phyloP scores from a whole-genome alignment of 1,140 invertebrate genomes.

The Nixonia krombeini region DNA sequence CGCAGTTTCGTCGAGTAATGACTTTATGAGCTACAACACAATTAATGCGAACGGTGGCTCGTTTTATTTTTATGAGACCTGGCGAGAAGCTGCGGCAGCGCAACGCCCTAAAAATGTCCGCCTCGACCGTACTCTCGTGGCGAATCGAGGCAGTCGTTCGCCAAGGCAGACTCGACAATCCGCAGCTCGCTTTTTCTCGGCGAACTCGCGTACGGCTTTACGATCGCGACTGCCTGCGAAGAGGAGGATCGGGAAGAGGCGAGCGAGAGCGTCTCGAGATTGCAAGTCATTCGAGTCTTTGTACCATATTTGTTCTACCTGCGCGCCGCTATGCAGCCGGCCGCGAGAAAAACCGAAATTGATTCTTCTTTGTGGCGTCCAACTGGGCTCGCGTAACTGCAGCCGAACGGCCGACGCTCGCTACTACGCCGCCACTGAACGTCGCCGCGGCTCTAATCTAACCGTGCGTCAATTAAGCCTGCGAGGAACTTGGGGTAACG shows the following conservation, averaged over 20 bases:
- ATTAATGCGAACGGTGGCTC: constrained; percentile 36
- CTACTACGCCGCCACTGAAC: constrained; percentile 9
- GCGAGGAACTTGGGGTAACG: constrained; percentile 13
- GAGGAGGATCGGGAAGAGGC: constrained; percentile 46
- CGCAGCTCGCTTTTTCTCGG: constrained; percentile 57
- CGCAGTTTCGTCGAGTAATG: constrained; percentile 20
- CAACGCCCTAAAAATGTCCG: constrained; percentile 31
- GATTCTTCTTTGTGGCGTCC: constrained; percentile 58
- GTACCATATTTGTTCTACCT: constrained; percentile 62
- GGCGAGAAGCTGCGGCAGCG: constrained; percentile 18
- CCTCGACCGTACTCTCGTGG: constrained; percentile 45
- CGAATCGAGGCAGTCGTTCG: constrained; percentile 56
- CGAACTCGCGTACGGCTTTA: constrained; percentile 49
- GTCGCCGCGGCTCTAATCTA: constrained; percentile 20
- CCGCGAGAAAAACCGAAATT: constrained; percentile 64
- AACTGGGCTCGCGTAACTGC: constrained; percentile 12
- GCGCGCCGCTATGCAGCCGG: constrained; percentile 28
- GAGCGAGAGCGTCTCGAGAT: constrained; percentile 28
- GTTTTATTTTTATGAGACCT: constrained; percentile 38
- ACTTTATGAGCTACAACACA: constrained; percentile 29
- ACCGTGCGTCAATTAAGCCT: constrained; percentile 30
- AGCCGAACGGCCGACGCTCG: too few species aligned
- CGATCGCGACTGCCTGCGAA: constrained; percentile 32
- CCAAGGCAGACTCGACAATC: constrained; percentile 50
- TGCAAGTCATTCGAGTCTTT: constrained; percentile 61